Base-by-base conservation (phyloP, 35 echinoderm and acorn worm genomes). In the Anneissia japonica region DNA sequence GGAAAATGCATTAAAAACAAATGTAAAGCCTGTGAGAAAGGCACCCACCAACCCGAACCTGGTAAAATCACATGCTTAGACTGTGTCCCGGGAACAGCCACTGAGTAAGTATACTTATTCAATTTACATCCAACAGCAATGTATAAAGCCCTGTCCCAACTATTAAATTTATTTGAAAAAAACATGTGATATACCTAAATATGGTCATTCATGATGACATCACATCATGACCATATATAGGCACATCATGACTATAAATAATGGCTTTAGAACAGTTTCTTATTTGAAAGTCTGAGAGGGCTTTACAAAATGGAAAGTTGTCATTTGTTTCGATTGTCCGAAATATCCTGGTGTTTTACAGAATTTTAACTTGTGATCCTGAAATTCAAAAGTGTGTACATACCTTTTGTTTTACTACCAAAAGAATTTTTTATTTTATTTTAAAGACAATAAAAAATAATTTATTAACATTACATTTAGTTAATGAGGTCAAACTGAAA, bases 41-140 rank as follows among this genome's bases (percentile, higher is more conserved):
- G 85, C 10, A 79, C 36, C 4, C 77, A 87, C 39, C 85, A 87
- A 87, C 85, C 85, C 13, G 19, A 77, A 4, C 16, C 23, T 38
- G 73, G 75, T 19, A 7, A 76, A 23, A 87, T 17, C 1, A 56
- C 32, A 16, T 87, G 85, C 35, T 39, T 78, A 29, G 28, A 29
- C 26, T 87, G 85, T 77, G 39, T 74, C 33, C 32, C 73, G 11
- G 85, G 85, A 7, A 87, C 39, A 14, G 35, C 75, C 11, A 40
- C 30, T 28, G 30, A 45, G 85, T 87, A 79, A 79, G 85, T 87
- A 73, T 26, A 4, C 11, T 77, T 31, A 12, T 16, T 16, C 32
- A 12, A 31, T 11, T 23, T 77, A 12, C 11, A 31, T 31, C 11
- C 17, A 77, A 77, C 13, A 16, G 17, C 12, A 17, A 12, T 77